Evolutionary conservation across 2,797 vertebrate species (phyloP), one percentile per base, ranked within the genome.

Genomic region (Muraenolepis orangiensis): DNA sequence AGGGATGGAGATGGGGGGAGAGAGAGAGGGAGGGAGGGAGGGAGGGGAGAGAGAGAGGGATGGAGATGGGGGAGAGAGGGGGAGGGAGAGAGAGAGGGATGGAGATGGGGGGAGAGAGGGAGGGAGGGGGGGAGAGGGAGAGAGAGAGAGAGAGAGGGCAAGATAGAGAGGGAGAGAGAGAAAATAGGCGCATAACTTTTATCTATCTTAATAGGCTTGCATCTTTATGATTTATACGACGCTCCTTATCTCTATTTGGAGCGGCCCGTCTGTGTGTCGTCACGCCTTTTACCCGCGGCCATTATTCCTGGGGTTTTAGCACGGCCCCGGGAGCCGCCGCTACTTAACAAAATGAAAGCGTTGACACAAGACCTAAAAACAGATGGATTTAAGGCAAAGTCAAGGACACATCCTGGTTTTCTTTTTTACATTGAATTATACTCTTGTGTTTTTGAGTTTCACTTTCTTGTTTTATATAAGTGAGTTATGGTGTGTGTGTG

Each of bases 331-430:
- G 89, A 84, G 82, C 84, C 78, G 82, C 57, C 85, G 87, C 91
- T 93, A 93, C 91, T 92, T 91, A 91, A 90, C 89, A 80, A 91
- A 90, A 93, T 93, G 88, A 92, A 91, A 91, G 86, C 82, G 82
- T 79, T 84, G 88, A 90, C 87, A 84, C 85, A 79, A 82, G 86
- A 85, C 85, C 86, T 73, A 82, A 86, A 85, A 68, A 74, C 80
- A 76, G 80, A 90, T 88, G 84, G 82, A 80, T 84, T 83, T 75
- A 84, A 66, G n/a, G 30, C 75, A 69, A 72, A 91, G 88, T 92
- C 90, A 93, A 92, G 91, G 90, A 81, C 91, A 83, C 64, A 75
- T 80, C 80, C 72, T 71, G 69, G 84, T 80, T 75, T 40, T 73
- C 86, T 73, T 40, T 73, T 87, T 73, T 87, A 77, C 72, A 61